phyloP scores from a whole-genome alignment of 2,888 invertebrate genomes.

The Byasa hedistus region DNA sequence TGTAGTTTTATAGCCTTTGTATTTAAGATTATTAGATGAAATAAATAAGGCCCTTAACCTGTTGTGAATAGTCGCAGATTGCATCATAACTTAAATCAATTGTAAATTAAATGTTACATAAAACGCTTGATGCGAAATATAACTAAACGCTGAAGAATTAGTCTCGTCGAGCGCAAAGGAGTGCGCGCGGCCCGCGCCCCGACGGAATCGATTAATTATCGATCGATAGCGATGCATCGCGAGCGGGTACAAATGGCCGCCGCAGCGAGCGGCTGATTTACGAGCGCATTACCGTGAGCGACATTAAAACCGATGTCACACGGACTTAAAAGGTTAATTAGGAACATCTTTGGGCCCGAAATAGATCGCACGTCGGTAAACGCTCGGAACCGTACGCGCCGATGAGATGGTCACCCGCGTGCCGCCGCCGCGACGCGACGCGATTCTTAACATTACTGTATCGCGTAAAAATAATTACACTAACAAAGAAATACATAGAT shows the following conservation, averaged over 20 bases:
- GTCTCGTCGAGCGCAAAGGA: slow-evolving; percentile 29
- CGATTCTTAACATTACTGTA: too few relatives aligned
- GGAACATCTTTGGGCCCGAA: slow-evolving; percentile 54
- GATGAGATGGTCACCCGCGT: slow-evolving; percentile 5
- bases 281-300: slow-evolving; percentile 55
- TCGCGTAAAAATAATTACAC: too few relatives aligned
- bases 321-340: slow-evolving; percentile 66
- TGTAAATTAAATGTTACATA: too few relatives aligned
- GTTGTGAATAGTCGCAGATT: too few relatives aligned
- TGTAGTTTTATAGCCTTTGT: too few relatives aligned
- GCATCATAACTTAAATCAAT: too few relatives aligned
- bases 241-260: slow-evolving; percentile 49
- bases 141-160: slow-evolving; percentile 10
- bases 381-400: slow-evolving; percentile 9
- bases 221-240: slow-evolving; percentile 51
- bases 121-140: too few relatives aligned
- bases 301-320: slow-evolving; percentile 55
- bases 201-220: slow-evolving; percentile 50
- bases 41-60: too few relatives aligned
- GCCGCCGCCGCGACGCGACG: too few relatives aligned
- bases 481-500: too few relatives aligned
- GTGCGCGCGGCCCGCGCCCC: slow-evolving; percentile 34
- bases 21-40: too few relatives aligned
- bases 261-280: slow-evolving; percentile 53
- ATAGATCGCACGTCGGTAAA: slow-evolving; percentile 36